phyloP scores from a whole-genome alignment of 2,113 vertebrate genomes.

The Grallaria varia region DNA sequence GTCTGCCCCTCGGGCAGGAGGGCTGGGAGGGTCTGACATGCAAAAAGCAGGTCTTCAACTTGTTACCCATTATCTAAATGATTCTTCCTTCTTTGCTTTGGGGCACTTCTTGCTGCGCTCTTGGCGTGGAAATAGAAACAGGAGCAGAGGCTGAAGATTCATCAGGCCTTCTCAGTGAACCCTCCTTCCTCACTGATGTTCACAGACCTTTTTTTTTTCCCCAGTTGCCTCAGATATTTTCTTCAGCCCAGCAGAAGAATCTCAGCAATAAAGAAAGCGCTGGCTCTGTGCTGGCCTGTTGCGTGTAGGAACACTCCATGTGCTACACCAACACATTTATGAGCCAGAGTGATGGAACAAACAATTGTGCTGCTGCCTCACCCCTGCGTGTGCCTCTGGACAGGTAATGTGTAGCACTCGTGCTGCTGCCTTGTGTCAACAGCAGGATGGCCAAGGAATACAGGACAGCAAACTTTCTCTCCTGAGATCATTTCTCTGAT shows the following conservation, averaged over 20 bases:
- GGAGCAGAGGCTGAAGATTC: background rate
- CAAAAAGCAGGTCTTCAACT: background rate
- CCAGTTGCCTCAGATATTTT: background rate
- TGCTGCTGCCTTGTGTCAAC: background rate
- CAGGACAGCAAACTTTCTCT: conserved; percentile 56
- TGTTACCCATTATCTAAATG: background rate
- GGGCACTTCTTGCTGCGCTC: background rate
- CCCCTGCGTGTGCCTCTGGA: background rate
- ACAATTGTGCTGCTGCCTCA: background rate
- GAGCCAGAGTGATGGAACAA: background rate
- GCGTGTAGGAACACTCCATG: background rate
- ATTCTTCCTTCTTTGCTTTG: background rate
- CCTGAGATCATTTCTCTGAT: conserved; percentile 64
- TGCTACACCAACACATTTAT: background rate
- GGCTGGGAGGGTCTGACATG: background rate
- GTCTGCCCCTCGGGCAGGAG: rapidly evolving
- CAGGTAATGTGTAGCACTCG: background rate
- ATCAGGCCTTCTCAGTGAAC: background rate
- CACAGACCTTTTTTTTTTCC: background rate
- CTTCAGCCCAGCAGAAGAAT: background rate
- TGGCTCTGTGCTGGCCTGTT: background rate
- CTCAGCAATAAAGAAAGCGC: background rate
- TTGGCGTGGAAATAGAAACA: background rate
- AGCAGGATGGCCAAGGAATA: conserved; percentile 44
- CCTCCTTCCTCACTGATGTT: background rate